Percentiles rank a stretch among this genome's conserved stretches.
Evolutionary conservation across 1,140 invertebrate genomes (phyloP).

Genomic region (Lepidurus packardi): DNA sequence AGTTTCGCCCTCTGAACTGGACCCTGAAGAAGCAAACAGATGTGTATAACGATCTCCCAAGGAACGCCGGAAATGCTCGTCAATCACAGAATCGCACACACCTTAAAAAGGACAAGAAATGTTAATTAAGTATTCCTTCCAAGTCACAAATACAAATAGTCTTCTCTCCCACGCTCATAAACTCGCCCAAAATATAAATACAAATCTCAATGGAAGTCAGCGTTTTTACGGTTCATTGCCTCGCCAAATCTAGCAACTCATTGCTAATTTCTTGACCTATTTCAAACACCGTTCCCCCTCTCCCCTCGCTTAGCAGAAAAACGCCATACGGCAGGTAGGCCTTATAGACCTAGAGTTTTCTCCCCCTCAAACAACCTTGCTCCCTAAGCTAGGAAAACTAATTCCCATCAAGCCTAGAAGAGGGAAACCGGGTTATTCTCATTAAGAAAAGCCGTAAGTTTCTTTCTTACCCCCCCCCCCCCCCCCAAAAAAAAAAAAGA

Average conservation of each 20-base stretch:
- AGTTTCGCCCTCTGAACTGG: slow-evolving; percentile 40
- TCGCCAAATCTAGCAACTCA: background rate
- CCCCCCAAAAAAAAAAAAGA: background rate
- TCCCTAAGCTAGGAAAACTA: background rate
- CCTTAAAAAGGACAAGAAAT: slow-evolving; percentile 30
- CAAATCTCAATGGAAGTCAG: too few species aligned
- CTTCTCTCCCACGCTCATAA: background rate
- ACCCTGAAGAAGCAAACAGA: slow-evolving; percentile 51
- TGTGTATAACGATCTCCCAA: slow-evolving; percentile 81
- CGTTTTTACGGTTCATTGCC: background rate
- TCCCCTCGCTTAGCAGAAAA: background rate
- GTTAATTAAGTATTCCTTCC: background rate
- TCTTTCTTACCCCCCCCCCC: background rate
- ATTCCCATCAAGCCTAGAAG: background rate
- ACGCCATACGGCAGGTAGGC: slow-evolving; percentile 1
- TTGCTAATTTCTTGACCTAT: background rate
- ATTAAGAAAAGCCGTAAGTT: background rate
- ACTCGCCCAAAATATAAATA: background rate
- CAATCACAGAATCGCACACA: slow-evolving; percentile 75
- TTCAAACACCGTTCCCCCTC: background rate
- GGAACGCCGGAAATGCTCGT: slow-evolving; percentile 90
- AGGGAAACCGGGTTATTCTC: background rate
- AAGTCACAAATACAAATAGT: background rate
- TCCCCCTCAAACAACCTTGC: background rate
- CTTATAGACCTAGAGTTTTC: background rate